Base-by-base conservation (phyloP, 2,113 vertebrate genomes). In the Thunnus maccoyii region DNA sequence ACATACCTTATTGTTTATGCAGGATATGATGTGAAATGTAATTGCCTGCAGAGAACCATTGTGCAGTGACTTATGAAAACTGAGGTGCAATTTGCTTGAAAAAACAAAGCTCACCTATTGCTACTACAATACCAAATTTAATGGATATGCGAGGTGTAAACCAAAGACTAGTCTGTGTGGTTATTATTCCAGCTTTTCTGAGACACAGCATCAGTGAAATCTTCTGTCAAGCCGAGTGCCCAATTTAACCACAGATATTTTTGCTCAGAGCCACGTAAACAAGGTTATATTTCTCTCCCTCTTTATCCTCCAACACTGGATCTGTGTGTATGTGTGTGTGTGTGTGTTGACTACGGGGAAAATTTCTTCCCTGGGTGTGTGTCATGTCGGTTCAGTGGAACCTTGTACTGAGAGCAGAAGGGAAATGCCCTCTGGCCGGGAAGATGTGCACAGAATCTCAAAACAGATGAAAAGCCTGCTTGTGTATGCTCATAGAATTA, bases 391-490 rank as follows among this genome's bases (percentile, higher is more conserved):
- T 88, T 87, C 80, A 89, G 71, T 74, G 69, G 69, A 82, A 85
- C 70, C 82, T 84, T 86, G 80, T 84, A 80, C 76, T 75, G 74
- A 85, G 84, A 86, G 85, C 77, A 84, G 79, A 64, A 83, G 84
- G 86, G 80, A 85, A 72, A 83, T 87, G 86, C 86, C 88, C 86
- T 85, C 81, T 86, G 88, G 86, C 82, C 75, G 36, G 82, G 27
- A 18, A 78, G 80, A 85, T 90, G 93, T 93, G 92, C 71, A 70
- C 77, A 79, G 86, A 90, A 90, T 92, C 51, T 80, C 65, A 88
- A 89, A 85, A 62, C 63, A 72, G 78, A 84, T 71, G 73, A 90
- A 77, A 68, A 73, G 80, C n/a, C 81, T 61, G 51, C 76, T 75
- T 74, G 80, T 56, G 77, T 44, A 85, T 60, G 30, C 63, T 66